phyloP scores from a whole-genome alignment of 1,140 invertebrate species.

The Ips nitidus region DNA sequence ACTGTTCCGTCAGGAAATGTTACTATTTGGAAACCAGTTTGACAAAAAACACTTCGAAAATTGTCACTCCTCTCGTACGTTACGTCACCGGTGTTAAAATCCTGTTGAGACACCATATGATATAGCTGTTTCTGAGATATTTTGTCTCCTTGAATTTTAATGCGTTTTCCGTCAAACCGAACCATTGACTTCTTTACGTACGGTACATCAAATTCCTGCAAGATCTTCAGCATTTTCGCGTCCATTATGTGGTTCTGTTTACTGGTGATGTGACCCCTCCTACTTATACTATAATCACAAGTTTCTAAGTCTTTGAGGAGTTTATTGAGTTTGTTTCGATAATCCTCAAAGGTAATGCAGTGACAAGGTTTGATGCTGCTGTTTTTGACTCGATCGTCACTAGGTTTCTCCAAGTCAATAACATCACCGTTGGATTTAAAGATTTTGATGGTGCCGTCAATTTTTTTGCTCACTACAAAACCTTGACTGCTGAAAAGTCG shows the following conservation, averaged over 20 bases:
- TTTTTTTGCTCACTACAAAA: conserved; percentile 37
- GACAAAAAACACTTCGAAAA: conserved; percentile 28
- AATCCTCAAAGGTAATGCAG: conserved; percentile 30
- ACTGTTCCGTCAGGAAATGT: conserved; percentile 36
- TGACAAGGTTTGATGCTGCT: conserved; percentile 12
- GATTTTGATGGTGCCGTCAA: conserved; percentile 38
- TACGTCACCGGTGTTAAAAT: conserved; percentile 38
- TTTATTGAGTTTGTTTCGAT: conserved; percentile 30
- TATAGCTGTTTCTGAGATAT: conserved; percentile 35
- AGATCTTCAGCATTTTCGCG: conserved; percentile 23
- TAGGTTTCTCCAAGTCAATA: conserved; percentile 35
- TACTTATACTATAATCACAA: conserved; percentile 21
- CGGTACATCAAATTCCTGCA: conserved; percentile 33
- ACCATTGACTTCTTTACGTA: conserved; percentile 33
- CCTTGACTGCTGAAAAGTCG: conserved; percentile 38
- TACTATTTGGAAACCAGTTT: conserved; percentile 28
- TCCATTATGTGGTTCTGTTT: conserved; percentile 30
- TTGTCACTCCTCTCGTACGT: conserved; percentile 38
- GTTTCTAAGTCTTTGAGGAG: conserved; percentile 26
- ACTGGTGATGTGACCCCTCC: conserved; percentile 29
- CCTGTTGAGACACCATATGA: conserved; percentile 31
- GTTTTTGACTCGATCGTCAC: conserved; percentile 1
- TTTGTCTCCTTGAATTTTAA: conserved; percentile 26
- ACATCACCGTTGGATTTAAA: conserved; percentile 37
- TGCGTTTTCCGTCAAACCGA: conserved; percentile 37